These are phyloP conservation scores for Microdon myrmicae DNA, from an alignment of 2,888 invertebrate species.

Conservation along the genomic window DNA sequence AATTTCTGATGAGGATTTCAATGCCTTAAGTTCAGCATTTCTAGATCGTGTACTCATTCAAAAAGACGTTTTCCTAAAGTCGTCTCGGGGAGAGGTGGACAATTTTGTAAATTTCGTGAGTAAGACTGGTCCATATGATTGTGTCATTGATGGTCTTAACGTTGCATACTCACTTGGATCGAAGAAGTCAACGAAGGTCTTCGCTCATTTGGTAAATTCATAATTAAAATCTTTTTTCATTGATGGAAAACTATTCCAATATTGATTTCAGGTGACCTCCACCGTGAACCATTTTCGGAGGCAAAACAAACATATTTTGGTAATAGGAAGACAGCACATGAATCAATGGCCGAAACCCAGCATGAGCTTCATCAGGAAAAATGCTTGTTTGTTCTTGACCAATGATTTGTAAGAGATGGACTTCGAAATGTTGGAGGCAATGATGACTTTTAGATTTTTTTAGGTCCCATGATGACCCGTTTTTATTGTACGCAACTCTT, in stretches of 20 bases:
- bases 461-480: slow-evolving; percentile 87
- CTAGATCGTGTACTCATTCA: slow-evolving; percentile 77
- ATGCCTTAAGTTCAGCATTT: slow-evolving; percentile 71
- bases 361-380: slow-evolving; percentile 70
- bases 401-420: slow-evolving; percentile 80
- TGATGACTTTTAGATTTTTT: slow-evolving; percentile 32
- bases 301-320: slow-evolving; percentile 72
- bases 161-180: slow-evolving; percentile 72
- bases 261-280: slow-evolving; percentile 58
- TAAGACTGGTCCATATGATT: slow-evolving; percentile 77
- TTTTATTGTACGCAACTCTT: slow-evolving; percentile 83
- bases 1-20: slow-evolving; percentile 73
- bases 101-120: slow-evolving; percentile 74
- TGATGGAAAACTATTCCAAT: too few species aligned
- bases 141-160: slow-evolving; percentile 88
- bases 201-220: slow-evolving; percentile 65
- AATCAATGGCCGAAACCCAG: slow-evolving; percentile 71
- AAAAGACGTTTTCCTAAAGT: slow-evolving; percentile 78
- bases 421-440: neutral
- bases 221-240: slow-evolving; percentile 9
- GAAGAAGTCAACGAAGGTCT: slow-evolving; percentile 63
- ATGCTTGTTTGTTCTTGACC: slow-evolving; percentile 74
- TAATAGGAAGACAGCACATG: slow-evolving; percentile 84
- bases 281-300: slow-evolving; percentile 73
- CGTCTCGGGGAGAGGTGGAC: slow-evolving; percentile 77